Percentiles rank a stretch among this genome's conserved stretches.
phyloP scores from a whole-genome alignment of 2,113 vertebrate genomes.

The Brachyistius frenatus region DNA sequence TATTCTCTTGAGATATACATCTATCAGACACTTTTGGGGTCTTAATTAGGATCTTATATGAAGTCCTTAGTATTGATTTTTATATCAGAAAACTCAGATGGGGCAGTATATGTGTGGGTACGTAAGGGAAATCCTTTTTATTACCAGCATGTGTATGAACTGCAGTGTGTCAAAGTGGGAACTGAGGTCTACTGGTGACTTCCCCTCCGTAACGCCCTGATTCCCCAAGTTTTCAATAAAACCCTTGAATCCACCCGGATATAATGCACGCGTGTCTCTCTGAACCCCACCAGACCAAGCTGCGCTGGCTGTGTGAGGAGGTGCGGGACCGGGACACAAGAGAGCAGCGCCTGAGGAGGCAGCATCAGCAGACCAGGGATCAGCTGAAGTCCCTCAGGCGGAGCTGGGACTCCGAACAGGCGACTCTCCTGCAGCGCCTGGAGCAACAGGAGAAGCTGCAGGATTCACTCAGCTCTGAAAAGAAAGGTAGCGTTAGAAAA shows the following conservation, averaged over 20 bases:
- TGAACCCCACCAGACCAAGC: slow-evolving; percentile 69
- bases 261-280: background rate
- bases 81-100: background rate
- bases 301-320: slow-evolving; percentile 93
- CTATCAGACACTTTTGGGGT: background rate
- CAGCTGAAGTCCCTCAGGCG: slow-evolving; percentile 86
- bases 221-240: background rate
- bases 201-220: background rate
- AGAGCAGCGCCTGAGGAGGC: slow-evolving; percentile 84
- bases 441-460: slow-evolving; percentile 89
- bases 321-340: slow-evolving; percentile 86
- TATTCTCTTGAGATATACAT: background rate
- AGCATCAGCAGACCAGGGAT: slow-evolving; percentile 85
- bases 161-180: background rate
- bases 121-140: background rate
- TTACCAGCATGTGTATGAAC: background rate
- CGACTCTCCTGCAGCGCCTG: slow-evolving; percentile 86
- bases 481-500: slow-evolving; percentile 84
- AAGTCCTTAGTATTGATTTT: slow-evolving; percentile 16
- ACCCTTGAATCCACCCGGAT: background rate
- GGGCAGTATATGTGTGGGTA: background rate
- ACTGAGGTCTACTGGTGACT: background rate
- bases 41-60: slow-evolving; percentile 12
- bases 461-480: slow-evolving; percentile 87
- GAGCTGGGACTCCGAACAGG: slow-evolving; percentile 86